phyloP scores from a whole-genome alignment of 1,140 invertebrate genomes.

The Drosophila lacertosa region DNA sequence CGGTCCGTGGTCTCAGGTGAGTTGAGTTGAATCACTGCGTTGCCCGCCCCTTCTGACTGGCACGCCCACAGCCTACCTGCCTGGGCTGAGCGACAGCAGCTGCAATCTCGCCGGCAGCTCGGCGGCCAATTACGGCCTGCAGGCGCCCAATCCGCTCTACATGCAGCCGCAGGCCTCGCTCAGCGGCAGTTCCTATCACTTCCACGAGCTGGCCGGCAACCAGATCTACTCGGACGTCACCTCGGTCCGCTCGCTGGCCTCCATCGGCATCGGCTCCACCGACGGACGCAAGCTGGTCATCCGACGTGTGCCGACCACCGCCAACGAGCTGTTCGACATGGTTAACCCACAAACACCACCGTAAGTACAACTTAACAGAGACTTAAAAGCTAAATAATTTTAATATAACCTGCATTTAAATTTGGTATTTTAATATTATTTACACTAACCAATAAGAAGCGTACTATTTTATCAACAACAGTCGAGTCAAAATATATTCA shows the following conservation, averaged over 20 bases:
- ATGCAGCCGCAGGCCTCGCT: conserved; percentile 74
- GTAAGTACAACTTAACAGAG: conserved; percentile 86
- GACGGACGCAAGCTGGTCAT: conserved; percentile 94
- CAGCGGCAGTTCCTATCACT: conserved; percentile 83
- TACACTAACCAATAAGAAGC: too few relatives aligned
- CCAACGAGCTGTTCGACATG: conserved; percentile 92
- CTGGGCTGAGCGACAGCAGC: conserved; percentile 61
- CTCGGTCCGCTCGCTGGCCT: conserved; percentile 90
- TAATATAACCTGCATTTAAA: too few relatives aligned
- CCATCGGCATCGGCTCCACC: conserved; percentile 93
- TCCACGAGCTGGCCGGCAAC: conserved; percentile 83
- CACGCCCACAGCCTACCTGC: conserved; percentile 55
- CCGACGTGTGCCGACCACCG: conserved; percentile 91
- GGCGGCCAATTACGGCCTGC: conserved; percentile 44
- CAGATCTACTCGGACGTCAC: conserved; percentile 86
- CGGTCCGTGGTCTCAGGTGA: conserved; percentile 78
- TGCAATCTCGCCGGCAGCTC: conserved; percentile 57
- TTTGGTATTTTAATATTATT: too few relatives aligned
- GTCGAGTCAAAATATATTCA: too few relatives aligned
- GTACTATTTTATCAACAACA: too few relatives aligned
- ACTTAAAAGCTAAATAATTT: too few relatives aligned
- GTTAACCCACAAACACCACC: conserved; percentile 91
- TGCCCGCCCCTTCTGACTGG: conserved; percentile 4
- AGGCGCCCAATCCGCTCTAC: conserved; percentile 64
- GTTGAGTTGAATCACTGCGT: neutral